These are phyloP conservation scores for Lampropteryx suffumata DNA, from an alignment of 2,888 invertebrate species.

Conservation along the genomic window DNA sequence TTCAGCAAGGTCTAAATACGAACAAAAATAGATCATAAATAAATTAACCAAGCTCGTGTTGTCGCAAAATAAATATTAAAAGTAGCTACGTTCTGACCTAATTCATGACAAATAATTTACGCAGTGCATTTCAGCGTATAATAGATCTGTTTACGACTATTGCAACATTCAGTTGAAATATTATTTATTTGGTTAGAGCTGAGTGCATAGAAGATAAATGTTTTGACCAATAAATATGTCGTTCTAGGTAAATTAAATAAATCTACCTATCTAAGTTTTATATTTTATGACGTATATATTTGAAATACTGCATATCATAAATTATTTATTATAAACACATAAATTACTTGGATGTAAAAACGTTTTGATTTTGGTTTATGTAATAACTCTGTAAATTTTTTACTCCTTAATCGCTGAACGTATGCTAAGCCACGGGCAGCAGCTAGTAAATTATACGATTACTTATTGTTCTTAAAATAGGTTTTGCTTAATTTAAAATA, in stretches of 20 bases:
- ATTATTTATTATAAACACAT: too few species aligned
- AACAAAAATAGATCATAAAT: slow-evolving; percentile 6
- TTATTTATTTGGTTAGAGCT: slow-evolving; percentile 26
- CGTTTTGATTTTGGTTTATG: too few species aligned
- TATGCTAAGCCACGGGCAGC: too few species aligned
- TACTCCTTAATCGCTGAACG: too few species aligned
- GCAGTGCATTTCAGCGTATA: slow-evolving; percentile 16
- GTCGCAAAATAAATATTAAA: slow-evolving; percentile 7
- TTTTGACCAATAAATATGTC: slow-evolving; percentile 16
- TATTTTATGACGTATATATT: too few species aligned
- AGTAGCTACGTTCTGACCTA: slow-evolving; percentile 19
- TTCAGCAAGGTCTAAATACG: slow-evolving; percentile 1
- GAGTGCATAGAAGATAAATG: slow-evolving; percentile 28
- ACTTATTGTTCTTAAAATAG: too few species aligned
- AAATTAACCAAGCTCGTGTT: not conserved
- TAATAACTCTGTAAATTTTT: too few species aligned
- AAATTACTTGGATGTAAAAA: too few species aligned
- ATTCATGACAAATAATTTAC: slow-evolving; percentile 20
- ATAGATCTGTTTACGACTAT: slow-evolving; percentile 20
- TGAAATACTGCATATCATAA: too few species aligned
- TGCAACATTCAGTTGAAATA: slow-evolving; percentile 25
- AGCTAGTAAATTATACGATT: too few species aligned
- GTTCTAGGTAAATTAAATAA: slow-evolving; percentile 2
- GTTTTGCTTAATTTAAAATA: too few species aligned
- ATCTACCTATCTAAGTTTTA: too few species aligned